A percentile compares a stretch with the other conserved stretches of the same genome.
Evolutionary conservation across 2,797 vertebrate genomes (phyloP).

Genomic region (Psittacula echo): DNA sequence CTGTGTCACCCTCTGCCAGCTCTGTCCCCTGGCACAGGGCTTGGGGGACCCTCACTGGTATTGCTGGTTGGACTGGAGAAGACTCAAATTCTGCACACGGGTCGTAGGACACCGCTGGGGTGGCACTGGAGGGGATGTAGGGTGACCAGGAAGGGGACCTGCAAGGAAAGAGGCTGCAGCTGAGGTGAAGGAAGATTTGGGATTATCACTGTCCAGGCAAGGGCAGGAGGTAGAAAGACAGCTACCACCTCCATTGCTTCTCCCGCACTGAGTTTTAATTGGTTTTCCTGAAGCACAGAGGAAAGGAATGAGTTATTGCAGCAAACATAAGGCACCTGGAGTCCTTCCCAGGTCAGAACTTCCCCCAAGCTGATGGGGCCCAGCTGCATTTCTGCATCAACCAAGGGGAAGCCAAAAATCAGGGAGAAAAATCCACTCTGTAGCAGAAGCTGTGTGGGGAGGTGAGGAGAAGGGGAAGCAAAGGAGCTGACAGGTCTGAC

Average conservation of each 20-base stretch:
- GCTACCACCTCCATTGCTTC: neutral
- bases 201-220: neutral
- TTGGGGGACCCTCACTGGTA: neutral
- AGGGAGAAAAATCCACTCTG: neutral
- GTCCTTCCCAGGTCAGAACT: slow-evolving; percentile 44
- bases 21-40: neutral
- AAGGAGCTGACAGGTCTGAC: neutral
- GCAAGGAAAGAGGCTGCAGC: neutral
- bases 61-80: neutral
- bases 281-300: neutral
- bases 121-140: fast-evolving
- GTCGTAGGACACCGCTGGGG: neutral
- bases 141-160: neutral
- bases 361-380: neutral
- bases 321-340: slow-evolving; percentile 31
- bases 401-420: neutral
- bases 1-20: neutral
- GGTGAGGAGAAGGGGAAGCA: neutral
- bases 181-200: neutral
- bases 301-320: slow-evolving; percentile 23
- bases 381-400: slow-evolving; percentile 9
- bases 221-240: neutral
- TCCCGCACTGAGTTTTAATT: neutral
- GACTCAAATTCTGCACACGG: neutral
- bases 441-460: neutral